Conservation (phyloP, 2,797 vertebrate genomes). For the Paratrypauchen microcephalus region DNA sequence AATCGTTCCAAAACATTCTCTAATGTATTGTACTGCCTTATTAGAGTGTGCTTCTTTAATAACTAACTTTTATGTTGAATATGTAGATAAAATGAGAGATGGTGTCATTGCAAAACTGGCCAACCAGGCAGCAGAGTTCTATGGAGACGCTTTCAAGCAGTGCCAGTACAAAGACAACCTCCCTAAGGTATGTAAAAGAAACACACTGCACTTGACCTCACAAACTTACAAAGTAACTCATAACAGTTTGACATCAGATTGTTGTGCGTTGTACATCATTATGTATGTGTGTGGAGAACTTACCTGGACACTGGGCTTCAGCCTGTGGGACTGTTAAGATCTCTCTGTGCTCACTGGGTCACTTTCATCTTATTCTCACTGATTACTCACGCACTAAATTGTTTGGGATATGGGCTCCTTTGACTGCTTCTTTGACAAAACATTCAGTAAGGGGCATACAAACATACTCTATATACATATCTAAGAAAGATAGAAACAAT, state of each 20-base stretch:
- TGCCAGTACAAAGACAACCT: conserved; percentile 98
- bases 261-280: conserved; percentile 28
- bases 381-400: conserved; percentile 36
- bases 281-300: conserved; percentile 28
- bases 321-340: conserved; percentile 50
- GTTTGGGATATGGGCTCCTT: conserved; percentile 17
- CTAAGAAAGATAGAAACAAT: neutral
- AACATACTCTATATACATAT: neutral
- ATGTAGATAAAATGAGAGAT: conserved; percentile 96
- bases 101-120: conserved; percentile 96
- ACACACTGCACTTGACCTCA: conserved; percentile 11
- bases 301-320: conserved; percentile 13
- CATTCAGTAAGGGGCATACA: neutral
- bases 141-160: conserved; percentile 95
- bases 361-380: conserved; percentile 57
- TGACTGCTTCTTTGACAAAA: conserved; percentile 1
- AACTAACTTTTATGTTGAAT: neutral
- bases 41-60: too few species aligned
- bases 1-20: neutral
- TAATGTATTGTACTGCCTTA: neutral
- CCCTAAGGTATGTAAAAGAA: conserved; percentile 87
- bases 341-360: conserved; percentile 55
- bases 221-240: neutral
- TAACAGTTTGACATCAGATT: neutral
- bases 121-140: conserved; percentile 97